These are phyloP conservation scores for Amphiura filiformis DNA, from an alignment of 35 echinoderm and acorn worm genomes.

Conservation along the genomic window DNA sequence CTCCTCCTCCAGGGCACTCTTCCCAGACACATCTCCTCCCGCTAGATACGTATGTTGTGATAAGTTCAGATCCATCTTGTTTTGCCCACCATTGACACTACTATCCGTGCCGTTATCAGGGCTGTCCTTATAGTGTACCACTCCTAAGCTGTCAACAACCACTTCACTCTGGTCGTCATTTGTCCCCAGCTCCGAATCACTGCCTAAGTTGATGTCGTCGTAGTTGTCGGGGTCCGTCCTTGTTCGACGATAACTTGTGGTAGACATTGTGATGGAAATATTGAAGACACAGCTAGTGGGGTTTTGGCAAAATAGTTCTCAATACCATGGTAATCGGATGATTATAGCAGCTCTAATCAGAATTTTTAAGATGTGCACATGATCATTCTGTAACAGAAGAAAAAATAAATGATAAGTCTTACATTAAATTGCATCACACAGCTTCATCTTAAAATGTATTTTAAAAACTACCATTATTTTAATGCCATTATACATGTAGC, in stretches of 20 bases:
- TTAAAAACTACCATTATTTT: too few relatives aligned
- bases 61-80: background rate
- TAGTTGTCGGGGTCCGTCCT: background rate
- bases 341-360: too few relatives aligned
- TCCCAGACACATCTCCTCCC: background rate
- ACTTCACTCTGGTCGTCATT: background rate
- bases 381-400: too few relatives aligned
- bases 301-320: too few relatives aligned
- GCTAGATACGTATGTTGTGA: background rate
- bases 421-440: too few relatives aligned
- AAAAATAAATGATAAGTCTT: too few relatives aligned
- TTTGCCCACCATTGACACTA: background rate
- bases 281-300: too few relatives aligned
- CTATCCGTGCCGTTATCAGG: background rate
- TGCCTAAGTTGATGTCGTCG: background rate
- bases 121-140: background rate
- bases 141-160: background rate
- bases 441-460: too few relatives aligned
- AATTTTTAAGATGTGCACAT: too few relatives aligned
- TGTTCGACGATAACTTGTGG: background rate
- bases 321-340: too few relatives aligned
- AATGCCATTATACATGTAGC: too few relatives aligned
- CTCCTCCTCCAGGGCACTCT: background rate
- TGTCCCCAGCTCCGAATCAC: background rate
- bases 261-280: background rate